Evolutionary conservation across 2,888 invertebrate genomes (phyloP).

Genomic region (Nomada goodeniana): DNA sequence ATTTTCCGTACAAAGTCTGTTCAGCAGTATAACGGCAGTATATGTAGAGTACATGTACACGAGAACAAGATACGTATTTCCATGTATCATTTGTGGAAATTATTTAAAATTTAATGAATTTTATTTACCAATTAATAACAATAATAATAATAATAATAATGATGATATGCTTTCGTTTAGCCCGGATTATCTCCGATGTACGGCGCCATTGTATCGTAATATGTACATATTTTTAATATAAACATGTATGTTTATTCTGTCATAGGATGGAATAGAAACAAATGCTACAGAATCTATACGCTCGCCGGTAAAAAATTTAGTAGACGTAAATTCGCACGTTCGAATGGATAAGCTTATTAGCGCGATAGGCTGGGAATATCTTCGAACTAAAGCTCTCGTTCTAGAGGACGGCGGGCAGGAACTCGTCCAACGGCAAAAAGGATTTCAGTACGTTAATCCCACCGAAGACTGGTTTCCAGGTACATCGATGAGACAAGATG

Average conservation of each 20-base stretch:
- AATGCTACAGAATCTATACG: constrained; percentile 94
- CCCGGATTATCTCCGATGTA: too few relatives aligned
- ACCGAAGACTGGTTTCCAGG: constrained; percentile 95
- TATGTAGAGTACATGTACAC: neutral
- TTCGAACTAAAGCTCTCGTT: constrained; percentile 89
- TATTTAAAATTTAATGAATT: neutral
- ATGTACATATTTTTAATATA: neutral
- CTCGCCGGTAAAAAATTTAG: constrained; percentile 93
- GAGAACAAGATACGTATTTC: too few relatives aligned
- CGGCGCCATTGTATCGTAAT: too few relatives aligned
- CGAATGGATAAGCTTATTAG: constrained; percentile 90
- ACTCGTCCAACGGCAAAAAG: constrained; percentile 90
- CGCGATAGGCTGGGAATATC: constrained; percentile 93
- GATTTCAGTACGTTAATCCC: constrained; percentile 94
- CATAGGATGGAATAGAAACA: constrained; percentile 90
- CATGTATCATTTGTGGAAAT: too few relatives aligned
- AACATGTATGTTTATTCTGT: neutral
- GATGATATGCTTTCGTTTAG: too few relatives aligned
- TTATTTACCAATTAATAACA: neutral
- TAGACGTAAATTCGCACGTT: constrained; percentile 90
- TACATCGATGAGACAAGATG: constrained; percentile 72
- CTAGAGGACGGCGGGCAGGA: constrained; percentile 90
- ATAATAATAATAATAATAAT: neutral
- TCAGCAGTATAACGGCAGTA: neutral
- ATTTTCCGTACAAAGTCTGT: constrained; percentile 21